Evolutionary conservation across 2,113 vertebrate genomes (phyloP), one percentile per base, ranked within the genome.

Genomic region (Irena cyanogastra): DNA sequence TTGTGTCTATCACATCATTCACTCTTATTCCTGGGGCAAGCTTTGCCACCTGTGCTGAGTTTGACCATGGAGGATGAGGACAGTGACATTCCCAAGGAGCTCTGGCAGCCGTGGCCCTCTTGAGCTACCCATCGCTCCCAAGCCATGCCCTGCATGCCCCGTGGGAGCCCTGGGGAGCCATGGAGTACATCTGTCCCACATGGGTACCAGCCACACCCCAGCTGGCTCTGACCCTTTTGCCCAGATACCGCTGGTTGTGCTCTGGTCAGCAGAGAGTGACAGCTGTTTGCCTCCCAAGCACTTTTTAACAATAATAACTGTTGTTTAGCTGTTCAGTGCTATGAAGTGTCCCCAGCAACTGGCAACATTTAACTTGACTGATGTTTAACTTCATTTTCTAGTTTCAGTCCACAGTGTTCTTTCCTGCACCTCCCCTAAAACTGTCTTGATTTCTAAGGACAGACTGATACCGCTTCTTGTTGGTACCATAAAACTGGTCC

Each of bases 111-210:
- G 3, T 13, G 47, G 26, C 30, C 26, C 30, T 44, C 70, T 22
- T 26, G 28, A 90, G 68, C 85, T 24, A 5, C 22, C 24, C 2
- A 16, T 33, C 0, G 0, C 24, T 45, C 41, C 37, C 42, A 41
- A 61, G 47, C 26, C 0, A 2, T 6, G 4, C 23, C 28, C 37
- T 35, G 30, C 30, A 8, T 2, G 5, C 10, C 30, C 69, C 1
- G 0, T 4, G 10, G 27, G 9, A 74, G 39, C 47, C 37, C 30
- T 59, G 0, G 1, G 59, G 23, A 18, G 23, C 6, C 8, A 2
- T 20, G 56, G 50, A 57, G 8, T 2, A 3, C 3, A 4, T 35
- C 33, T 42, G 60, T 53, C 33, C 26, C 1, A 2, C 12, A 9
- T 0, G 1, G 61, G n/a, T 11, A 3, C 41, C 10, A 44, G 26